Evolutionary conservation across 1,140 invertebrate species (phyloP), one percentile per base, ranked within the genome.

Genomic region (Copidosoma floridanum): DNA sequence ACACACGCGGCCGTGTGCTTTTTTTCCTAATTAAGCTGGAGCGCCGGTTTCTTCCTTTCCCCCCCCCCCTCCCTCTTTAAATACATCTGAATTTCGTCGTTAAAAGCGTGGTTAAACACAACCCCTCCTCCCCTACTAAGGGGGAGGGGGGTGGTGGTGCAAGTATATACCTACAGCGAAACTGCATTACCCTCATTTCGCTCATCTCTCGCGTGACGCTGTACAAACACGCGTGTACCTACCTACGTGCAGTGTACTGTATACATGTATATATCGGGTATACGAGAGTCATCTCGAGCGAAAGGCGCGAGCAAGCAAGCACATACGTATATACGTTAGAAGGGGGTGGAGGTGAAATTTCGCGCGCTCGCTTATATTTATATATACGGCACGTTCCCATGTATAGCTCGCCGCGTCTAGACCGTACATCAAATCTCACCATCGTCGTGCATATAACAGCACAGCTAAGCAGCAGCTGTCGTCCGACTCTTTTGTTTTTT

Each of bases 101-200:
- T 3, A 21, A 44, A 21, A 4, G 2, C 20, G 7, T 11, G 23
- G 21, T n/a, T 23, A 24, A 23, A 46, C 44, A 12, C 44, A 4
- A 2, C 5, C 14, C 14, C 40, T 41, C 16, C 66, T 66, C 68
- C 64, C 60, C 32, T 26, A 54, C 52, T 46, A 32, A 11, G 59
- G 26, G 41, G 38, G 38, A 32, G 26, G 37, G 44, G 35, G 37
- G 18, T 27, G 29, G 37, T 27, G 20, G 50, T 53, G 11, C 29
- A 61, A 55, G 41, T 6, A n/a, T 41, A 8, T 18, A 11, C 8
- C 14, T 46, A 55, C 53, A 55, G 29, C 12, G 53, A 46, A 55
- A 55, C 20, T 55, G 43, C 53, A 46, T 55, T 46, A 55, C 38
- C 51, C 16, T 2, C 44, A 4, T 14, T 32, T n/a, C n/a, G n/a